These are phyloP conservation scores for Poecile montanus DNA, from an alignment of 2,797 vertebrate genomes.

Conservation along the genomic window DNA sequence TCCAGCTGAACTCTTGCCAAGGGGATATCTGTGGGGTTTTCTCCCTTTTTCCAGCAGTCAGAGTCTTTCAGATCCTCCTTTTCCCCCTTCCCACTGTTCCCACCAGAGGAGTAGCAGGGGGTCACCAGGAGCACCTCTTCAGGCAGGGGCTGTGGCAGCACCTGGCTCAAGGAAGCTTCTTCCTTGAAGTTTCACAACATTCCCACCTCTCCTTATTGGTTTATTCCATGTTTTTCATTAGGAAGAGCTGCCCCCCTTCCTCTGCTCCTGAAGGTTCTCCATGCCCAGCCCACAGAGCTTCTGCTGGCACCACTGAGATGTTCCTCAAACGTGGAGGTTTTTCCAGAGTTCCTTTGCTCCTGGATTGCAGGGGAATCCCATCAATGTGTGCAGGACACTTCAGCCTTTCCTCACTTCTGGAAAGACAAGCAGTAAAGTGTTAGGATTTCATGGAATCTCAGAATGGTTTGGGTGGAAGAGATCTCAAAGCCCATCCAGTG, in stretches of 20 bases:
- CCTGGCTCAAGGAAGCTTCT: too few species aligned
- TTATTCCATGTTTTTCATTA: neutral
- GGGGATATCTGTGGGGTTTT: neutral
- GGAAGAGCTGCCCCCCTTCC: neutral
- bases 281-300: rapidly evolving
- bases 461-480: rapidly evolving
- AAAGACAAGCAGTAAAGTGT: neutral
- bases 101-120: neutral
- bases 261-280: neutral
- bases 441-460: neutral
- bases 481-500: rapidly evolving
- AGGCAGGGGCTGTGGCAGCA: neutral
- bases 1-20: neutral
- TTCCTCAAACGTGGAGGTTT: rapidly evolving
- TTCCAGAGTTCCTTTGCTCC: neutral
- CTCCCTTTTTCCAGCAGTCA: neutral
- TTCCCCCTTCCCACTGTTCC: neutral
- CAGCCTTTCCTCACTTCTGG: neutral
- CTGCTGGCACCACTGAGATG: neutral
- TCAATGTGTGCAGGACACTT: rapidly evolving
- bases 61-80: neutral
- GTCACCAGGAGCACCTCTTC: neutral
- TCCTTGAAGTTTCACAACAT: neutral
- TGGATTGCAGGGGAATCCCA: neutral
- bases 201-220: neutral